phyloP scores from a whole-genome alignment of 2,888 invertebrate species.

The Brachyptera putata region DNA sequence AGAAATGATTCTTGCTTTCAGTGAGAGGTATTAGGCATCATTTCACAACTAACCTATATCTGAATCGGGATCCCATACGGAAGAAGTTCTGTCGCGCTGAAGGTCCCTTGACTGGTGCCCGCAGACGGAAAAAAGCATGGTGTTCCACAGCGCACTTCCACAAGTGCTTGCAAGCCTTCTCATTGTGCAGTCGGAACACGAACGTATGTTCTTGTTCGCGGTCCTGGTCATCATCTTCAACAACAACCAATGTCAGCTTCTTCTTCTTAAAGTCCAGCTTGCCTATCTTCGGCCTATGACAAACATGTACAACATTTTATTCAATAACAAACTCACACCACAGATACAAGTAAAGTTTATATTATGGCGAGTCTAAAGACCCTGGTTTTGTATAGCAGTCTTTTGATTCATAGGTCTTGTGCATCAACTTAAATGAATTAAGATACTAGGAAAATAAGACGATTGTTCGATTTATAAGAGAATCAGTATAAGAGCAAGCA shows the following conservation, averaged over 20 bases:
- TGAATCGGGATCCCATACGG: conserved; percentile 96
- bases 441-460: too few species aligned
- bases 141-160: conserved; percentile 99
- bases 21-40: too few species aligned
- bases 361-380: too few species aligned
- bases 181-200: conserved; percentile 90
- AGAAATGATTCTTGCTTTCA: too few species aligned
- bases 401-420: not conserved
- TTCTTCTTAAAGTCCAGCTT: conserved; percentile 97
- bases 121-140: conserved; percentile 96
- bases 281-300: conserved; percentile 85
- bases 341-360: too few species aligned
- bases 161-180: conserved; percentile 97
- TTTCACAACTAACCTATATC: conserved; percentile 68
- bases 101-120: conserved; percentile 83
- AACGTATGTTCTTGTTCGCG: conserved; percentile 98
- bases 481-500: too few species aligned
- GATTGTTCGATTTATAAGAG: too few species aligned
- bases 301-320: too few species aligned
- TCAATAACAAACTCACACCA: too few species aligned
- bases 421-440: not conserved
- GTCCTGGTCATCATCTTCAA: conserved; percentile 97
- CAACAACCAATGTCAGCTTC: conserved; percentile 92
- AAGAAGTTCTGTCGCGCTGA: conserved; percentile 93
- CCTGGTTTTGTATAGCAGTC: too few species aligned